Percentiles rank a stretch among this genome's conserved stretches.
Evolutionary conservation across 2,113 vertebrate genomes (phyloP).

Genomic region (Charina bottae): DNA sequence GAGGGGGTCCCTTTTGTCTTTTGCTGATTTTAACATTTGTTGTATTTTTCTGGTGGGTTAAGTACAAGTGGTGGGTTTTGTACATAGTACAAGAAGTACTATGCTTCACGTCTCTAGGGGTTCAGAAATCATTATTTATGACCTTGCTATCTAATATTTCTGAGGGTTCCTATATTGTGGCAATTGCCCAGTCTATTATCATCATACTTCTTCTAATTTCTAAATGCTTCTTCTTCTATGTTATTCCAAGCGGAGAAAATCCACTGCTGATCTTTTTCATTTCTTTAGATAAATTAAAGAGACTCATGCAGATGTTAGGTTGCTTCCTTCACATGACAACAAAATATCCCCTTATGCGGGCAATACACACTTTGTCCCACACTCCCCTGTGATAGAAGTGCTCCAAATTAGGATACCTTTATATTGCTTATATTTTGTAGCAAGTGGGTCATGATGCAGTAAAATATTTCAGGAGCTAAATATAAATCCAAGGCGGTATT

Average conservation of each 20-base stretch:
- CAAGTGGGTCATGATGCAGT: neutral
- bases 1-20: too few relatives aligned
- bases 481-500: neutral
- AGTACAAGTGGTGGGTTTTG: too few relatives aligned
- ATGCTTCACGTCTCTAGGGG: neutral
- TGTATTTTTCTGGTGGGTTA: too few relatives aligned
- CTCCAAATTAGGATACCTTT: neutral
- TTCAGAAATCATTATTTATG: neutral
- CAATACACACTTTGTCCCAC: neutral
- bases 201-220: neutral
- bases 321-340: neutral
- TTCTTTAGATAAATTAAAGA: neutral
- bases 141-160: neutral
- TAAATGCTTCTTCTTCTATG: neutral
- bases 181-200: neutral
- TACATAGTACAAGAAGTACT: neutral
- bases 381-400: neutral
- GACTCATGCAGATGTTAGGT: neutral
- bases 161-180: neutral
- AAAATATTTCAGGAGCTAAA: neutral
- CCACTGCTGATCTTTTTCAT: neutral
- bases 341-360: neutral
- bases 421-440: neutral
- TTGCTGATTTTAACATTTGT: too few relatives aligned
- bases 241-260: neutral